phyloP scores from a whole-genome alignment of 2,888 invertebrate genomes.

The Yponomeuta sedellus region DNA sequence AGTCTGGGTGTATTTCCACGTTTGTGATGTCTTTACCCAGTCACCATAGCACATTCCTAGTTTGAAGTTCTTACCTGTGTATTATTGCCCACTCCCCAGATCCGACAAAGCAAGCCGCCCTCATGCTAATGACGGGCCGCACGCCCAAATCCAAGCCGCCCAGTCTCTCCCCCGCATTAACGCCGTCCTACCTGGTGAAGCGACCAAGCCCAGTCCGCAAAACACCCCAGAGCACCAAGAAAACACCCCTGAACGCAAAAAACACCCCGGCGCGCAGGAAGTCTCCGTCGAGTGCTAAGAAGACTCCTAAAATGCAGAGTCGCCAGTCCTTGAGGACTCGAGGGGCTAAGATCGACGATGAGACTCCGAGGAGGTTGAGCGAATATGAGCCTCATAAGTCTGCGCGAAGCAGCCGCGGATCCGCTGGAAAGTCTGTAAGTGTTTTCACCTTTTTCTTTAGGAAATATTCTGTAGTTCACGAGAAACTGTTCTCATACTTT shows the following conservation, averaged over 20 bases:
- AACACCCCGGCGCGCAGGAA: neutral
- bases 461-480: too few relatives aligned
- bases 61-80: too few relatives aligned
- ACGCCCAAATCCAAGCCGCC: constrained; percentile 36
- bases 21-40: too few relatives aligned
- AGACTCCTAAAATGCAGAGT: neutral
- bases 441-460: neutral
- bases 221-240: neutral
- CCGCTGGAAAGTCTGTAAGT: neutral
- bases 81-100: constrained; percentile 34
- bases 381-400: neutral
- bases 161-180: constrained; percentile 17
- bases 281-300: constrained; percentile 2
- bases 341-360: neutral
- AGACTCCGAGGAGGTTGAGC: neutral
- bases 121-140: constrained; percentile 64
- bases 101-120: constrained; percentile 64
- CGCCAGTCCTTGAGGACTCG: neutral
- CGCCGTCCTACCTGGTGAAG: constrained; percentile 32
- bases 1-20: too few relatives aligned
- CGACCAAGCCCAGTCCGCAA: constrained; percentile 27
- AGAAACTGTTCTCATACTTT: too few relatives aligned
- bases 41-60: too few relatives aligned
- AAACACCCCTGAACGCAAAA: neutral
- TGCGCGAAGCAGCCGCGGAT: neutral